A percentile compares a stretch with the other conserved stretches of the same genome.
phyloP scores from a whole-genome alignment of 2,113 vertebrate genomes.

The Menidia beryllina region DNA sequence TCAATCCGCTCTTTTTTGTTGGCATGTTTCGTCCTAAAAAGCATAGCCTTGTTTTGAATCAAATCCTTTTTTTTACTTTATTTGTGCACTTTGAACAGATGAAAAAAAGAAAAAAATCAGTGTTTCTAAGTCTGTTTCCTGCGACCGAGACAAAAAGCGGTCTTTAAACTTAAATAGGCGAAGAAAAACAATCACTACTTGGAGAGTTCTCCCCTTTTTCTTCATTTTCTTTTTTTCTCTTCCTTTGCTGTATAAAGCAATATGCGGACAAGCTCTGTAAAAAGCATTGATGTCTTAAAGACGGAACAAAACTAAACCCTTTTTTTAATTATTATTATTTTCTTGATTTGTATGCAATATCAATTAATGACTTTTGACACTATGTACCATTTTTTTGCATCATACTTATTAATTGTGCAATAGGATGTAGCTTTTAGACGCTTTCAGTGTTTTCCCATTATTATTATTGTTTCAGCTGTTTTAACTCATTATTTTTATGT shows the following conservation, averaged over 20 bases:
- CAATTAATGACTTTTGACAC: slow-evolving; percentile 74
- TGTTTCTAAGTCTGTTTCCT: slow-evolving; percentile 85
- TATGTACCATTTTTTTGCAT: slow-evolving; percentile 80
- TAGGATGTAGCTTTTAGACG: slow-evolving; percentile 92
- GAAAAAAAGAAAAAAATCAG: slow-evolving; percentile 72
- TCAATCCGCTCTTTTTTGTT: slow-evolving; percentile 62
- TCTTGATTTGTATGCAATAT: slow-evolving; percentile 90
- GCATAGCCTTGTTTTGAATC: slow-evolving; percentile 64
- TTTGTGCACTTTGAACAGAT: slow-evolving; percentile 76
- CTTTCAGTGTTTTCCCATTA: slow-evolving; percentile 81
- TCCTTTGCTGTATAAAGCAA: slow-evolving; percentile 44
- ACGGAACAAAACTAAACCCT: slow-evolving; percentile 85
- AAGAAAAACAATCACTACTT: slow-evolving; percentile 88
- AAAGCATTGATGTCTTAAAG: slow-evolving; percentile 87
- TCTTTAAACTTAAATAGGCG: slow-evolving; percentile 88
- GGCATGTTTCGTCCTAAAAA: slow-evolving; percentile 51
- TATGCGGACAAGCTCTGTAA: slow-evolving; percentile 83
- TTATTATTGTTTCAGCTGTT: slow-evolving; percentile 53
- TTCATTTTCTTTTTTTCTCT: slow-evolving; percentile 70
- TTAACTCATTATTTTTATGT: slow-evolving; percentile 58
- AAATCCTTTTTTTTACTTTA: slow-evolving; percentile 25
- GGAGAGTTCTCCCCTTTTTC: no score
- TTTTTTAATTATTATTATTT: slow-evolving; percentile 78
- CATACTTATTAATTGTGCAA: slow-evolving; percentile 95
- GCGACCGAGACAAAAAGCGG: slow-evolving; percentile 85